Evolutionary conservation across 2,797 vertebrate genomes (phyloP), one percentile per base, ranked within the genome.

Genomic region (Alfaro cultratus): DNA sequence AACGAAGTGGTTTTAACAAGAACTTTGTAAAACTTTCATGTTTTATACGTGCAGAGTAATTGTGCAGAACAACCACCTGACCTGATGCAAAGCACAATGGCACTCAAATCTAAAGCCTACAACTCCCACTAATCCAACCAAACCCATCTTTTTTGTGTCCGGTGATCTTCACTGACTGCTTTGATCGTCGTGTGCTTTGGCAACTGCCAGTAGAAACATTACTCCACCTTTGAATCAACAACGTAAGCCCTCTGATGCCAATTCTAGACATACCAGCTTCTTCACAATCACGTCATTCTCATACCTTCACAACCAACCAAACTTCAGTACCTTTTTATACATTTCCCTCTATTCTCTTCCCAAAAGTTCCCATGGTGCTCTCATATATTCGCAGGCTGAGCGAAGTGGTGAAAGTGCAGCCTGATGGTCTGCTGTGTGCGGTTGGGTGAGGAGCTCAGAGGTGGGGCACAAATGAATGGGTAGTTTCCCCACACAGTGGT

Each of bases 331-430:
- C 21, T 57, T 72, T 47, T 43, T 53, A 62, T 47, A 68, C 1
- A 62, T 76, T 75, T 85, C 74, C 80, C 51, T 68, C 41, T 76
- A 73, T 71, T 83, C 84, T 39, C n/a, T 82, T 80, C 78, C 77
- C 80, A 77, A 78, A 51, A 47, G 73, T 88, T 94, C 91, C 87
- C 92, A 89, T 89, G 87, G 73, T 87, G 81, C 82, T 87, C 72
- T 87, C 83, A 2, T 78, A 67, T 43, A 78, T 88, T 88, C 86
- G 81, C 89, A 80, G 80, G 85, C 85, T 68, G 53, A 74, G 4
- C 1, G n/a, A 71, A 64, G 80, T 1, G 85, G 86, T 85, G 87
- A 90, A 91, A 90, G 87, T 86, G 85, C 81, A 68, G 51, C 83
- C 53, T 11, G 31, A 77, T 70, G 82, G 74, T 80, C 80, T 74